Base-by-base conservation (phyloP, 1,140 invertebrate species). In the Lasioglossum baleicum region DNA sequence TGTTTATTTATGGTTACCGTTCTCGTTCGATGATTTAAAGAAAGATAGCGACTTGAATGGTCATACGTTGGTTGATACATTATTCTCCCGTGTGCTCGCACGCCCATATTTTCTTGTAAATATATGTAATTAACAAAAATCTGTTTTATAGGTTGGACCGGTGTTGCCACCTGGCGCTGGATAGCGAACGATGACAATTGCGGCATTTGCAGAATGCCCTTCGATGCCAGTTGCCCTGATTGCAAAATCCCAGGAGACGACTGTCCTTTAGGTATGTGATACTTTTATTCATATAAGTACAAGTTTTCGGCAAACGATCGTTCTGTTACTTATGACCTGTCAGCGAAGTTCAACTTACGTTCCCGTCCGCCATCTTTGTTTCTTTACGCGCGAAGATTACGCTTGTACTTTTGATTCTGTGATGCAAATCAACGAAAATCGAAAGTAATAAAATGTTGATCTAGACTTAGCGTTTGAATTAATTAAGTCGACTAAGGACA, bases 101-200 rank as follows among this genome's bases (percentile, higher is more conserved):
- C 22, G n/a, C 51, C 60, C 1, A 26, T 72, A 8, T 13, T 40
- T 44, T 77, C 15, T 48, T 26, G 2, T 2, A 51, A 53, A 69
- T 56, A 51, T 56, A 51, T 20, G 2, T 53, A 53, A 63, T 26
- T 60, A 48, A 56, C 11, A 22, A 48, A 35, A 74, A 58, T 69
- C 72, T 53, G 51, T 81, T 83, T 31, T 48, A 40, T 66, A 97
- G 96, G 95, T 93, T 99, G 98, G 98, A 98, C 96, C 78, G 97
- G 97, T 80, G 98, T 99, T 64, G 98, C 98, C 84, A 97, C 97
- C 90, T 99, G 99, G 99, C 96, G 97, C 90, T 99, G 99, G 99
- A 96, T 99, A 83, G 98, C 98, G 7, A 99, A 99, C 94, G 99
- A 99, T 94, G 99, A 99, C 90, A 99, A 98, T 92, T 99, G 99